A percentile compares a stretch with the other conserved stretches of the same genome.
phyloP scores from a whole-genome alignment of 2,888 invertebrate species.

The Barypeithes pellucidus region DNA sequence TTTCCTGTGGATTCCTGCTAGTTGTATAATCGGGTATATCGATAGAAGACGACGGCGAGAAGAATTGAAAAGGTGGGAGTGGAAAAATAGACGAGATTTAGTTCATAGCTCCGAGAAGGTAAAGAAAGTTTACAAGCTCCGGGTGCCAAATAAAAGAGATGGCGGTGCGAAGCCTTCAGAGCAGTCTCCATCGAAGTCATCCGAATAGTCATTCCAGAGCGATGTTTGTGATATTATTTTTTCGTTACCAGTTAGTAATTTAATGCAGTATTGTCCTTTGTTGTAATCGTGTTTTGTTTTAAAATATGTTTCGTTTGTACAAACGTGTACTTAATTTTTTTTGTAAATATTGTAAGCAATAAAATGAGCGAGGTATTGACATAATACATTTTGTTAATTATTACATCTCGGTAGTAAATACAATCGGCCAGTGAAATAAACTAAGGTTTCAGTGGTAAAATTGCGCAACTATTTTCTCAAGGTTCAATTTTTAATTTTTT shows the following conservation, averaged over 20 bases:
- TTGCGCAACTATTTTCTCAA: too few species aligned
- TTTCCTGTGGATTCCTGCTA: constrained; percentile 95
- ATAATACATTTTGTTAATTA: neutral
- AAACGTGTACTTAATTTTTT: constrained; percentile 16
- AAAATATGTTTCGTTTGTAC: constrained; percentile 21
- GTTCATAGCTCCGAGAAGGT: constrained; percentile 82
- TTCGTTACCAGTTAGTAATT: constrained; percentile 43
- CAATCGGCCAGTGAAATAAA: constrained; percentile 76
- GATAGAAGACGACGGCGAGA: constrained; percentile 84
- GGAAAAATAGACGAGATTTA: constrained; percentile 80
- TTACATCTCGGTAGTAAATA: constrained; percentile 73
- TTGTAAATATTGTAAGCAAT: constrained; percentile 28
- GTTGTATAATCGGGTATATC: constrained; percentile 89
- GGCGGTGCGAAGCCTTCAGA: constrained; percentile 26
- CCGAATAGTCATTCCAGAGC: constrained; percentile 43
- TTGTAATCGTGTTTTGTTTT: constrained; percentile 26
- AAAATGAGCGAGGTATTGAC: constrained; percentile 19
- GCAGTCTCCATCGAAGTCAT: constrained; percentile 37
- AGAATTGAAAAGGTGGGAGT: constrained; percentile 81
- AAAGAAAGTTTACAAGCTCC: constrained; percentile 79
- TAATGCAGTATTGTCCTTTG: constrained; percentile 23
- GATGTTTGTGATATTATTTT: constrained; percentile 47
- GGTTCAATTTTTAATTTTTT: too few species aligned
- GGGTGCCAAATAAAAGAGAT: constrained; percentile 65
- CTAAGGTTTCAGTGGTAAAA: constrained; percentile 65